Evolutionary conservation across 2,888 invertebrate genomes (phyloP).

Genomic region (Philereme transversata): DNA sequence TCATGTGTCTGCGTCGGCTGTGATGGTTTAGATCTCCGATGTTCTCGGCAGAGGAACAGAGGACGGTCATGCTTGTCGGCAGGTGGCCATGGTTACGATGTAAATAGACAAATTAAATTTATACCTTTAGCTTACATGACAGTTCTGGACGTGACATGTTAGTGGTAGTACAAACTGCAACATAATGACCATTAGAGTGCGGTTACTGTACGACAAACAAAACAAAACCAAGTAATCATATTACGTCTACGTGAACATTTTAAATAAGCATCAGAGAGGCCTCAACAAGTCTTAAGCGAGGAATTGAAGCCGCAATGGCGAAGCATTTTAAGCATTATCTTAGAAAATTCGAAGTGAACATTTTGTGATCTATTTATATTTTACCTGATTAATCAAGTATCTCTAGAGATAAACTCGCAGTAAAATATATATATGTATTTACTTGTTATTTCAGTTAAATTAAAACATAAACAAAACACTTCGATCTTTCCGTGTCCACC

Average conservation of each 20-base stretch:
- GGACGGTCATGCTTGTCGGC: constrained; percentile 75
- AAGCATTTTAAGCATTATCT: constrained; percentile 74
- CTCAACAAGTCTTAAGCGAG: constrained; percentile 79
- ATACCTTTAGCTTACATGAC: constrained; percentile 84
- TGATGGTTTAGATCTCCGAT: constrained; percentile 63
- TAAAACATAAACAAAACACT: constrained; percentile 47
- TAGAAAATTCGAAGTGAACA: constrained; percentile 68
- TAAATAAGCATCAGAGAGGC: constrained; percentile 79
- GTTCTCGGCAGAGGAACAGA: constrained; percentile 63
- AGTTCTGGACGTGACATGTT: constrained; percentile 84
- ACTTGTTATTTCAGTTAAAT: not conserved
- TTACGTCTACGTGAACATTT: constrained; percentile 81
- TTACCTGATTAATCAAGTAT: not conserved
- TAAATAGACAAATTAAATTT: constrained; percentile 81
- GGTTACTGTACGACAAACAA: constrained; percentile 84
- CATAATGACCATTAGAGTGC: constrained; percentile 85
- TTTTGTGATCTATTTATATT: constrained; percentile 3
- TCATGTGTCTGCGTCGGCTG: constrained; percentile 71
- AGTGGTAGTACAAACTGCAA: constrained; percentile 84
- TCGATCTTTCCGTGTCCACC: constrained; percentile 73
- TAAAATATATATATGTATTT: not conserved
- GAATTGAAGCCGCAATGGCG: constrained; percentile 78
- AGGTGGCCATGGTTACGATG: constrained; percentile 73
- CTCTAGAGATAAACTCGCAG: not conserved
- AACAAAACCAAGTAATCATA: constrained; percentile 79